Base-by-base conservation (phyloP, 2,113 vertebrate species). In the Stegostoma tigrinum region DNA sequence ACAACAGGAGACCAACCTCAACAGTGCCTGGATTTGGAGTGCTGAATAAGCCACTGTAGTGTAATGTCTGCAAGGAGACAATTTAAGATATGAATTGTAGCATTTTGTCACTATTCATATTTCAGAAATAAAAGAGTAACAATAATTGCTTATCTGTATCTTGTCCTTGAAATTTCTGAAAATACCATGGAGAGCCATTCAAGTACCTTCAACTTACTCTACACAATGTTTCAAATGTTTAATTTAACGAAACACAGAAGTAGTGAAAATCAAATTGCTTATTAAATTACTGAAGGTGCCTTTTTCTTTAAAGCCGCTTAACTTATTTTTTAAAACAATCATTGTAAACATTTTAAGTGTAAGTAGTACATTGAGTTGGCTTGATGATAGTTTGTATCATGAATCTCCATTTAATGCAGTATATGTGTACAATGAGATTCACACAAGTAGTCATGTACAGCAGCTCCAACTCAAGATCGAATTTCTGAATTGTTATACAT, bases 21-120 rank as follows among this genome's bases (percentile, higher is more conserved):
- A 97, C 98, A 98, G 95, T 98, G 98, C 96, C 97, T 96, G 96
- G 98, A 98, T 95, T 98, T 98, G 95, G 98, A 98, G 97, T 99
- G 98, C 97, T 98, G 98, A 97, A 98, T 98, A 97, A 99, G 97
- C 98, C 98, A 98, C 95, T 98, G 97, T 97, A 98, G 97, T 96
- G 97, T 98, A 96, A 98, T 98, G 95, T 96, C 96, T 97, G 97
- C 95, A 96, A 96, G 23, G 75, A 96, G 0, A 55, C 96, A 95
- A 96, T 96, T 64, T 0, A 96, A 94, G 96, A 96, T 67, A 38
- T 96, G 75, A 96, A 96, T 98, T 80, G 75, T 24, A 70, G 67
- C 27, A 34, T 52, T 42, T 34, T 86, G 64, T 42, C 55, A 66
- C 75, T 61, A 86, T 21, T 85, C 55, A 86, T 55, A 80, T 95